Evolutionary conservation across 2,888 invertebrate genomes (phyloP).

Genomic region (Ormyrus rosae): DNA sequence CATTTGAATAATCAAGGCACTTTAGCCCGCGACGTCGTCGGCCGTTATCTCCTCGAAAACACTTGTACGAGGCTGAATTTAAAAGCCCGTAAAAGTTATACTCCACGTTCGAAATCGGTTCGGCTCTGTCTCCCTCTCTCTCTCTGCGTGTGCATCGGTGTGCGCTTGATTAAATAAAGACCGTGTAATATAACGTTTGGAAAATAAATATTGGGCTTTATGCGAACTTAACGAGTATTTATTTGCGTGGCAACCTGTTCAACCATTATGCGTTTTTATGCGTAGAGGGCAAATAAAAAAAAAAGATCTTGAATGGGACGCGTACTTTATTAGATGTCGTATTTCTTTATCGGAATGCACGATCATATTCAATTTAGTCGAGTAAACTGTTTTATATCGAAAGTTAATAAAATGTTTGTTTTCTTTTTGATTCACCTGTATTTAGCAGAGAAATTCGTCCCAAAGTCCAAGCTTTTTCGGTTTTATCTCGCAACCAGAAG

Average conservation of each 20-base stretch:
- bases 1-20: slow-evolving; percentile 52
- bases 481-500: background rate
- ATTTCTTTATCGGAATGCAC: slow-evolving; percentile 4
- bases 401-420: background rate
- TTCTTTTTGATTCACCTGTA: too few species aligned
- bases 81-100: slow-evolving; percentile 40
- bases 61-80: slow-evolving; percentile 44
- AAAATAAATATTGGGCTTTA: slow-evolving; percentile 49
- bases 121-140: background rate
- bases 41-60: slow-evolving; percentile 42
- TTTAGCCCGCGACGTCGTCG: slow-evolving; percentile 26
- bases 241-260: slow-evolving; percentile 47
- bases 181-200: slow-evolving; percentile 38
- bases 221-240: slow-evolving; percentile 53
- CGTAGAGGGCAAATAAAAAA: slow-evolving; percentile 7
- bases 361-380: background rate
- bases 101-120: slow-evolving; percentile 1
- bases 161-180: slow-evolving; percentile 49
- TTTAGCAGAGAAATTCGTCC: too few species aligned
- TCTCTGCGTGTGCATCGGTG: slow-evolving; percentile 1
- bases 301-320: background rate
- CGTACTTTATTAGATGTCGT: slow-evolving; percentile 24
- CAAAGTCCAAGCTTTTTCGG: too few species aligned
- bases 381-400: background rate
- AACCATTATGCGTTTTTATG: slow-evolving; percentile 27